phyloP scores from a whole-genome alignment of 2,113 vertebrate species.

The Protomyctophum bolini region DNA sequence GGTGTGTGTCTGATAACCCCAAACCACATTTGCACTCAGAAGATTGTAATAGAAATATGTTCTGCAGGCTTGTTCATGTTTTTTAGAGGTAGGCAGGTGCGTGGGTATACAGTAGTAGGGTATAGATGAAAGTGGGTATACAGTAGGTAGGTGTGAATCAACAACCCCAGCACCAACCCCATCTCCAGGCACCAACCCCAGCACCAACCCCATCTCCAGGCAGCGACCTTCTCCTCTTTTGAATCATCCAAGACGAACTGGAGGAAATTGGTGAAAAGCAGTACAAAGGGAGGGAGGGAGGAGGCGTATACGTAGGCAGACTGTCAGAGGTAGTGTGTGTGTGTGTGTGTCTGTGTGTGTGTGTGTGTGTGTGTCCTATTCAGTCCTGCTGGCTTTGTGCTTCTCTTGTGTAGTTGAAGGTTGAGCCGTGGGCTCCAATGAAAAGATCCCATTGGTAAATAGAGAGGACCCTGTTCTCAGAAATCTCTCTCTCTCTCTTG shows the following conservation, averaged over 20 bases:
- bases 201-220: background rate
- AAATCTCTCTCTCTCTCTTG: background rate
- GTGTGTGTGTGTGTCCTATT: constrained; percentile 50
- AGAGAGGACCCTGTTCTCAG: constrained; percentile 40
- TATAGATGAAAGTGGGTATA: too few relatives aligned
- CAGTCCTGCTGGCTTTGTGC: constrained; percentile 70
- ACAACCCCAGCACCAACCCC: background rate
- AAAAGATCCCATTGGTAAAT: constrained; percentile 67
- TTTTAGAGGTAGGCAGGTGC: too few relatives aligned
- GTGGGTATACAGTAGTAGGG: too few relatives aligned
- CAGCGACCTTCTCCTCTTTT: constrained; percentile 4
- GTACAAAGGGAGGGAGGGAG: constrained; percentile 20
- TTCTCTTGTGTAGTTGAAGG: constrained; percentile 76
- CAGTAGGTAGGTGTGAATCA: background rate
- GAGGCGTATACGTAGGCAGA: constrained; percentile 27
- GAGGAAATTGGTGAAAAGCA: constrained; percentile 13
- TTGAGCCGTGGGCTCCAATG: constrained; percentile 70
- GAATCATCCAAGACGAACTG: constrained; percentile 15
- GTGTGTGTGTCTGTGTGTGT: constrained; percentile 22
- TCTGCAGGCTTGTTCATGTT: too few relatives aligned
- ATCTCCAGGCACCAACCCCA: background rate
- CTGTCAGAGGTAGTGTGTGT: background rate
- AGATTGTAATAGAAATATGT: too few relatives aligned
- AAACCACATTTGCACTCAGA: too few relatives aligned
- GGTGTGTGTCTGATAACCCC: too few relatives aligned